Base-by-base conservation (phyloP, 2,888 invertebrate genomes). In the Chalcosyrphus nemorum region DNA sequence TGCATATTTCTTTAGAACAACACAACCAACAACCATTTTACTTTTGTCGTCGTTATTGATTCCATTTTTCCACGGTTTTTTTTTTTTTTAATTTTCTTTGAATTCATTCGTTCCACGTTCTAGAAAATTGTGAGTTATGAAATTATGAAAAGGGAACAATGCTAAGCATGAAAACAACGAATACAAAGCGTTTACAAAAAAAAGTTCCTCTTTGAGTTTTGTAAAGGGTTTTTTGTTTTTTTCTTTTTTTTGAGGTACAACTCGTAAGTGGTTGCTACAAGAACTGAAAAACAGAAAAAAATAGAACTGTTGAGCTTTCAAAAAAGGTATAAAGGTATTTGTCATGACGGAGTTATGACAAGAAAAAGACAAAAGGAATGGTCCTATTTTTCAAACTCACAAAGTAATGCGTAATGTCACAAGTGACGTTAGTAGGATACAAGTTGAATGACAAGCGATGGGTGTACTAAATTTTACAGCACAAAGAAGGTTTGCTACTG, bases 81-180 rank as follows among this genome's bases (percentile, higher is more conserved):
- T 19, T 54, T n/a, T 11, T 41, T 35, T 35, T 56, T 43, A 21
- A 19, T 21, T 56, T 17, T 32, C 21, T 13, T 29, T 9, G 21
- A 71, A 71, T 71, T 17, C 71, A 71, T 71, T 47, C 65, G 70
- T 59, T 59, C 35, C 57, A 70, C 21, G 56, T 32, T 56, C 56
- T 56, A 15, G 56, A 56, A 56, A 57, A 57, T 50, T 59, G 38
- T 59, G 38, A 59, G 27, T 59, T 59, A 71, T 59, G 50, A 38
- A 47, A 71, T 71, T 71, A 57, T 24, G 32, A 59, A 38, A 50
- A 27, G 52, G 11, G 50, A 38, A 59, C 50, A 59, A 59, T 32
- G 47, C 57, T 21, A 24, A 32, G 35, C 9, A 57, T 41, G 57
- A 59, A 59, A 50, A 70, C 68, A 70, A 57, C 50, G 47, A 59